Evolutionary conservation across 2,797 vertebrate genomes (phyloP).

Genomic region (Podargus strigoides): DNA sequence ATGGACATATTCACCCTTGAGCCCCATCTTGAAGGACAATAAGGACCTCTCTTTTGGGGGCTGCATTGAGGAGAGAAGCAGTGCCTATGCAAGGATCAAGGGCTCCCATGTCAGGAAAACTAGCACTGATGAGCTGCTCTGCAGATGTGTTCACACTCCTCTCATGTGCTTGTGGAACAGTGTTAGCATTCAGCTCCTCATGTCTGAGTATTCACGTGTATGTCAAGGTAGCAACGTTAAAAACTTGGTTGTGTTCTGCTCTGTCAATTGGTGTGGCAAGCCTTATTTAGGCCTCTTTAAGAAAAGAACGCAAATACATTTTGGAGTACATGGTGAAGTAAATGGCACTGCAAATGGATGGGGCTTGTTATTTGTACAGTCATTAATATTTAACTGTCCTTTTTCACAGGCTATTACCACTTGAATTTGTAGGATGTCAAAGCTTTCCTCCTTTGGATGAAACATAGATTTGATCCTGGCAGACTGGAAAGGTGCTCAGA

Average conservation of each 20-base stretch:
- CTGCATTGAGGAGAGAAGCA: neutral
- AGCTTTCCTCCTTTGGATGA: neutral
- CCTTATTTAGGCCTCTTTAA: neutral
- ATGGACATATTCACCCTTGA: fast-evolving
- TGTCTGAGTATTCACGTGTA: fast-evolving
- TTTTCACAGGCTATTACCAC: constrained; percentile 54
- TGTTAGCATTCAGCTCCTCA: neutral
- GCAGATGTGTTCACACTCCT: neutral
- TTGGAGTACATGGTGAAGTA: neutral
- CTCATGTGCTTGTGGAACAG: fast-evolving
- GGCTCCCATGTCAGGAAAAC: fast-evolving
- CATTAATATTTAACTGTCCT: constrained; percentile 66
- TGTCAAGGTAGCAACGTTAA: neutral
- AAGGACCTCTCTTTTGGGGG: neutral
- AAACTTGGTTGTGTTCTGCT: neutral
- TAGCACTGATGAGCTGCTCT: fast-evolving
- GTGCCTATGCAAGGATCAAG: neutral
- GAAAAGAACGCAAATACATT: neutral
- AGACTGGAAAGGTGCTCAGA: neutral
- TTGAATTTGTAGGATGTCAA: constrained; percentile 33
- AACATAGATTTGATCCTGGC: neutral
- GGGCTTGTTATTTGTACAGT: constrained; percentile 40
- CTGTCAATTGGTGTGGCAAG: neutral
- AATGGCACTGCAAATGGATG: constrained; percentile 13
- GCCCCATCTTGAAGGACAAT: fast-evolving